A percentile compares a stretch with the other conserved stretches of the same genome.
Evolutionary conservation across 2,888 invertebrate species (phyloP).

Genomic region (Odiellus spinosus): DNA sequence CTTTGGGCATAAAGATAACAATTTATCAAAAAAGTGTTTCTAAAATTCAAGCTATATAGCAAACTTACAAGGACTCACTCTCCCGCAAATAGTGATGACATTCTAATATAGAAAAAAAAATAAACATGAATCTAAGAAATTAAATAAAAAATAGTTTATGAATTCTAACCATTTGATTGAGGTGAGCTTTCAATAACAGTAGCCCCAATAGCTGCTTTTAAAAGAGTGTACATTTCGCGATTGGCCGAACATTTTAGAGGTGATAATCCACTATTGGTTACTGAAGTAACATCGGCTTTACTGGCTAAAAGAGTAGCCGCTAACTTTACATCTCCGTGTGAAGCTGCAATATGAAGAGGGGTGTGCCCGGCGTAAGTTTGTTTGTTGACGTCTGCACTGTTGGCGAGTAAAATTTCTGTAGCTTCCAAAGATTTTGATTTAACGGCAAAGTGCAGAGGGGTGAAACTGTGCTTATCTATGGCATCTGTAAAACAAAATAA

Average conservation of each 20-base stretch:
- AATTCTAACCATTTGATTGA: too few relatives aligned
- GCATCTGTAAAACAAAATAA: constrained; percentile 22
- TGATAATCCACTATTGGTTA: not conserved
- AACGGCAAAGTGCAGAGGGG: constrained; percentile 29
- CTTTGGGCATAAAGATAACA: too few relatives aligned
- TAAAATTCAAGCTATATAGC: too few relatives aligned
- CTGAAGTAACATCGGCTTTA: not conserved
- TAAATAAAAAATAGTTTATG: too few relatives aligned
- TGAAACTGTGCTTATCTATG: constrained; percentile 26
- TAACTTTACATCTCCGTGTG: not conserved
- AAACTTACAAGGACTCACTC: too few relatives aligned
- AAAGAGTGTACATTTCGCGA: not conserved
- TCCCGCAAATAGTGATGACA: too few relatives aligned
- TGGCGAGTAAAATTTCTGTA: not conserved
- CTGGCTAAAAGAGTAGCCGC: not conserved
- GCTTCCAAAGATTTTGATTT: constrained; percentile 23
- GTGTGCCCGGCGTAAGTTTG: constrained; percentile 4
- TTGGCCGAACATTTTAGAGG: not conserved
- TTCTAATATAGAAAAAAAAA: too few relatives aligned
- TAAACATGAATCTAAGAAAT: too few relatives aligned
- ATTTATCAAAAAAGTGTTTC: too few relatives aligned
- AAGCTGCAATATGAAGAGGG: constrained; percentile 1
- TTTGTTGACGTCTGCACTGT: constrained; percentile 2
- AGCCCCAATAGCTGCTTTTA: not conserved
- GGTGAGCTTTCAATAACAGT: not conserved